Evolutionary conservation across 2,113 vertebrate species (phyloP).

Genomic region (Eulacestoma nigropectus): DNA sequence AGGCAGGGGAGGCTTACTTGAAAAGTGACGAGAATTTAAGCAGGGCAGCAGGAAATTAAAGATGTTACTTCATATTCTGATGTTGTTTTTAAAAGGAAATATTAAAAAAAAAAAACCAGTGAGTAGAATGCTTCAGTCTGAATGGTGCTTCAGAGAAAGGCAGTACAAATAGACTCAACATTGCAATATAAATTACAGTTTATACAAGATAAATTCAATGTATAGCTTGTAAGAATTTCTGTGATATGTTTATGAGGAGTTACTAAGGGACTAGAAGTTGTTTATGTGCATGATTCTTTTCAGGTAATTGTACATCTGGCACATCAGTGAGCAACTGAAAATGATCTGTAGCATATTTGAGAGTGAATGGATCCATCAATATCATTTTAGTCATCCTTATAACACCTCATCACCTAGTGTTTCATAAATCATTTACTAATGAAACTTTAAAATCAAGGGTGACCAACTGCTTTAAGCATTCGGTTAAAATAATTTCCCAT

Average conservation of each 20-base stretch:
- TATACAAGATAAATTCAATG: neutral
- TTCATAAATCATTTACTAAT: neutral
- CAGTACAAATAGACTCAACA: neutral
- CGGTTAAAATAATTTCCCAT: neutral
- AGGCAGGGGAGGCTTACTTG: neutral
- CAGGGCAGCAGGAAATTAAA: constrained; percentile 26
- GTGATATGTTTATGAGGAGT: neutral
- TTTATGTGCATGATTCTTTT: neutral
- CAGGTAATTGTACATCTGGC: neutral
- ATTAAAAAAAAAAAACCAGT: neutral
- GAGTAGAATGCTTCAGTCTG: neutral
- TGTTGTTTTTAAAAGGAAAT: neutral
- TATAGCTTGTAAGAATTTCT: neutral
- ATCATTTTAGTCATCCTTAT: neutral
- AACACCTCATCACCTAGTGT: neutral
- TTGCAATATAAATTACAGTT: neutral
- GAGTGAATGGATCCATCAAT: neutral
- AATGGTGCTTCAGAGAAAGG: neutral
- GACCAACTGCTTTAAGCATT: neutral
- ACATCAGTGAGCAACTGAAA: neutral
- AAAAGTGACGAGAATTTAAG: neutral
- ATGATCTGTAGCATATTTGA: neutral
- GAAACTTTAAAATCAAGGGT: neutral
- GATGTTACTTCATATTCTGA: neutral
- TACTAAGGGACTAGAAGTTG: neutral